Conservation (phyloP, 1,140 invertebrate genomes). For the Ruditapes philippinarum region DNA sequence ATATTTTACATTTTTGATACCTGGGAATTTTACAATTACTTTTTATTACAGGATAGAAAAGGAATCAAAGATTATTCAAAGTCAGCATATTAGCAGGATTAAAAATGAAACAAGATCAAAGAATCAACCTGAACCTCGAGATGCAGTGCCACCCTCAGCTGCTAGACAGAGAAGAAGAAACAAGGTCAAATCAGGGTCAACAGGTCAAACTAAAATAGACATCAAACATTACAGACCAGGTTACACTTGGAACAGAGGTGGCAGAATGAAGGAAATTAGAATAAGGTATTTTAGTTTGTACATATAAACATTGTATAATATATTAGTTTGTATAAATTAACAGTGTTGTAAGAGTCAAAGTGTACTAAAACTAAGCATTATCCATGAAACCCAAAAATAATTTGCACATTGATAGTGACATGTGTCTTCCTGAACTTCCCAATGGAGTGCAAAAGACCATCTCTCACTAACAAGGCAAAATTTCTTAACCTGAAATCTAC, state of each 20-base stretch:
- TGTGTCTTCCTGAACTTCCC: too few species aligned
- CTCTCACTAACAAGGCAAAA: too few species aligned
- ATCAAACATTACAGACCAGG: slow-evolving; percentile 80
- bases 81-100: neutral
- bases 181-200: slow-evolving; percentile 29
- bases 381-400: too few species aligned
- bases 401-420: too few species aligned
- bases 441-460: too few species aligned
- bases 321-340: too few species aligned
- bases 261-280: slow-evolving; percentile 83
- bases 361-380: too few species aligned
- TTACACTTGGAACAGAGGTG: slow-evolving; percentile 85
- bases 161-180: slow-evolving; percentile 68
- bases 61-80: neutral
- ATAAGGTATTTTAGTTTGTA: slow-evolving; percentile 77
- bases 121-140: too few species aligned
- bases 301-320: too few species aligned
- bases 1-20: too few species aligned
- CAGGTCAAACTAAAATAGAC: slow-evolving; percentile 52
- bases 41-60: neutral
- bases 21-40: neutral
- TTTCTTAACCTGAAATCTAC: too few species aligned
- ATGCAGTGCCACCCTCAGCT: slow-evolving; percentile 38
- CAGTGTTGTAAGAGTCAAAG: too few species aligned
- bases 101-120: neutral